Conservation (phyloP, 2,888 invertebrate species). For the Phortica magna region DNA sequence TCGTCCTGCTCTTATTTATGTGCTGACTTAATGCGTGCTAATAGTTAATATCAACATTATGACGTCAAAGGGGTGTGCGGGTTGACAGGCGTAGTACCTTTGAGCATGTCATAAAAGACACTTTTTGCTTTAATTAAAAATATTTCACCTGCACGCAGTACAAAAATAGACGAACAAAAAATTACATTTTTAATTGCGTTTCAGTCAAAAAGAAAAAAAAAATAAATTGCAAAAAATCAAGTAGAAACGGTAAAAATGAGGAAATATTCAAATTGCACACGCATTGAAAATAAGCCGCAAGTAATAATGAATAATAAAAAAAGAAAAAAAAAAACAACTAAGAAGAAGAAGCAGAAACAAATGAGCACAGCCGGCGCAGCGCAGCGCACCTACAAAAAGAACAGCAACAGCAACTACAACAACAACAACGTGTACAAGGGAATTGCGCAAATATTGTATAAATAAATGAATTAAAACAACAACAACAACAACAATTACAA, state of each 20-base stretch:
- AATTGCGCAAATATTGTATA: slow-evolving; percentile 17
- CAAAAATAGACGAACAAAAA: not conserved
- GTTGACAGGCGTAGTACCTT: not conserved
- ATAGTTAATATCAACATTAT: slow-evolving; percentile 20
- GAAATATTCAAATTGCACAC: slow-evolving; percentile 19
- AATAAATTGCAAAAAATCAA: not conserved
- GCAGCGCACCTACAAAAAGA: slow-evolving; percentile 3
- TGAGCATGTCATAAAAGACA: slow-evolving; percentile 20
- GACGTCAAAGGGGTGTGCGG: not conserved
- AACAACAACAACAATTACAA: not conserved
- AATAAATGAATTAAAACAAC: slow-evolving; percentile 4
- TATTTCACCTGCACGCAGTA: slow-evolving; percentile 10
- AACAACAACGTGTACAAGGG: not conserved
- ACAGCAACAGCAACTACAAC: not conserved
- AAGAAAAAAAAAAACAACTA: not conserved
- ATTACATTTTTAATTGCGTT: not conserved
- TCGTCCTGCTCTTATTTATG: slow-evolving; percentile 2
- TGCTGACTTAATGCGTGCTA: slow-evolving; percentile 22
- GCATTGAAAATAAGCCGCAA: slow-evolving; percentile 31
- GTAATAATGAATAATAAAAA: slow-evolving; percentile 12
- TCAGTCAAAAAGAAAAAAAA: not conserved
- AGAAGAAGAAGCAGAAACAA: not conserved
- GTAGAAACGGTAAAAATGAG: not conserved
- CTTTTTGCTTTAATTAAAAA: slow-evolving; percentile 28
- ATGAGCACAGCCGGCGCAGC: not conserved